Base-by-base conservation (phyloP, 2,888 invertebrate species). In the Leptinotarsa haldemani region DNA sequence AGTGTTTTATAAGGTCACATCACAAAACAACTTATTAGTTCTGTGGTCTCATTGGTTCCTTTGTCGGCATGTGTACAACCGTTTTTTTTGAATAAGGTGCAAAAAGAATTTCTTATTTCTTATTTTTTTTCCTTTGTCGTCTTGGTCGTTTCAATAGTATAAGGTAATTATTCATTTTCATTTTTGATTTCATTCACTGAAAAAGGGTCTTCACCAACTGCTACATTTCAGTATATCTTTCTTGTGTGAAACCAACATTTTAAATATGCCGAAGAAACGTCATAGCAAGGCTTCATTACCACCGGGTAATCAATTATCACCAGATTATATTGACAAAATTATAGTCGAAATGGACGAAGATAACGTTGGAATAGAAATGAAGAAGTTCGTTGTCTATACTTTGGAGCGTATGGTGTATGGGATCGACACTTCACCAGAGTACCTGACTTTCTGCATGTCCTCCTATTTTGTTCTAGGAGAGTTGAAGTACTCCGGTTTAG, bases 391-490 rank as follows among this genome's bases (percentile, higher is more conserved):
- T 13, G 56, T 68, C 5, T 72, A 72, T 47, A 53, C 53, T 3
- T 52, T 67, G 52, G 72, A 72, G 30, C 48, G 68, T 4, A 30
- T 63, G 25, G 53, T 72, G n/a, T 72, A 72, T 47, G 72, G 68
- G 4, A 40, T 56, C 15, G 68, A 72, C 22, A 13, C 12, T 3
- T 47, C 58, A 18, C 47, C 68, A 12, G 72, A 68, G 46, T 72
- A 61, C 30, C 53, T 65, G 7, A 72, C 3, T 40, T 72, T 68
- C 50, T 68, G 68, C 46, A 63, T 69, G 52, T 72, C 72, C 9
- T 67, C 63, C 30, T 68, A 68, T 30, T 72, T 72, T 30, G 56
- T 72, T 16, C 25, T 72, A 47, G 64, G 56, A n/a, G 46, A 63
- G 25, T 20, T 56, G 30, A 30, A 18, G n/a, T 72, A 72, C 16